These are phyloP conservation scores for Ferrisia virgata DNA, from an alignment of 2,888 invertebrate species.

Conservation along the genomic window DNA sequence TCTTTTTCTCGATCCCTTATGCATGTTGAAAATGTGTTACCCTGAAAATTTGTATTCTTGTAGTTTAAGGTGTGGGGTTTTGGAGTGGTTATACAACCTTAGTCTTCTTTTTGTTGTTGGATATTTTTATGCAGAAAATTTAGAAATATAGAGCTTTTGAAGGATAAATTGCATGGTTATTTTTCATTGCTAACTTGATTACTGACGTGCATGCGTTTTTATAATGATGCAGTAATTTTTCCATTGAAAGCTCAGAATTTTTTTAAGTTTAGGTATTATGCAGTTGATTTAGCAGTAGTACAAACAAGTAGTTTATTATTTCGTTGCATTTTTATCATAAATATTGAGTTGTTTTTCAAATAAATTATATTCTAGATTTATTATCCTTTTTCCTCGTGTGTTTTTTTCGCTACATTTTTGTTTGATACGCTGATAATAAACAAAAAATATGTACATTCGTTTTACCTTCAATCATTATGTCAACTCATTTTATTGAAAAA, in stretches of 20 bases:
- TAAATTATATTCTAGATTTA: neutral
- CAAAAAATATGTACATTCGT: neutral
- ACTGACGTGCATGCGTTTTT: neutral
- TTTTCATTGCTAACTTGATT: neutral
- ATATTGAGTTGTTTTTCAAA: neutral
- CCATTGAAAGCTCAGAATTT: neutral
- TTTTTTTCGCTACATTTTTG: neutral
- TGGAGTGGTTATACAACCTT: neutral
- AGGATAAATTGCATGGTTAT: slow-evolving; percentile 13
- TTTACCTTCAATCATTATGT: neutral
- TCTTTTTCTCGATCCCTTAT: neutral
- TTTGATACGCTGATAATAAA: neutral
- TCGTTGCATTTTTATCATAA: neutral
- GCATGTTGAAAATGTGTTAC: slow-evolving; percentile 4
- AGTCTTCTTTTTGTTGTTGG: neutral
- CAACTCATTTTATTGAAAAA: neutral
- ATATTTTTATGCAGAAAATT: neutral
- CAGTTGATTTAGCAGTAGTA: slow-evolving; percentile 4
- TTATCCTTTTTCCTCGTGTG: neutral
- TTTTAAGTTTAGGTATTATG: neutral
- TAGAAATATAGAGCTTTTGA: neutral
- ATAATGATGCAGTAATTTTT: neutral
- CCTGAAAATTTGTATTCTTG: neutral
- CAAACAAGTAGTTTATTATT: neutral
- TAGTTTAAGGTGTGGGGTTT: neutral